phyloP scores from a whole-genome alignment of 2,113 vertebrate genomes.

The Triplophysa siluroides region DNA sequence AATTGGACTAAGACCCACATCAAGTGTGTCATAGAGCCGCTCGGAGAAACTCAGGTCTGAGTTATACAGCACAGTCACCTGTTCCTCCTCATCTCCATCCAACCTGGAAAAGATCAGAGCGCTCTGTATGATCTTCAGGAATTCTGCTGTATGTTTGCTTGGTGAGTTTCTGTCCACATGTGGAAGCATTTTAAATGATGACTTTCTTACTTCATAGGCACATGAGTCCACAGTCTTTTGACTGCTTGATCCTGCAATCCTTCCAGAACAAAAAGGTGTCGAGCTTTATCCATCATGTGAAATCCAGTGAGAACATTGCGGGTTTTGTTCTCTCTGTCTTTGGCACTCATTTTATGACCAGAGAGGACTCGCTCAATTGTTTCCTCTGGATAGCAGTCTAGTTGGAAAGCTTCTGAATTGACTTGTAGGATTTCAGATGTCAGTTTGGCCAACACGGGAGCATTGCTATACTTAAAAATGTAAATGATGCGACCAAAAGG shows the following conservation, averaged over 20 bases:
- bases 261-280: slow-evolving; percentile 82
- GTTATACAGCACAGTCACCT: slow-evolving; percentile 75
- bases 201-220: slow-evolving; percentile 64
- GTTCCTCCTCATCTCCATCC: slow-evolving; percentile 48
- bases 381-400: slow-evolving; percentile 56
- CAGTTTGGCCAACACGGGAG: slow-evolving; percentile 62
- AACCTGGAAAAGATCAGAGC: slow-evolving; percentile 67
- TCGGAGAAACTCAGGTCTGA: slow-evolving; percentile 74
- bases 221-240: slow-evolving; percentile 73
- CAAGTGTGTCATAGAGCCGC: slow-evolving; percentile 77
- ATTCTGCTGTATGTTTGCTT: not conserved
- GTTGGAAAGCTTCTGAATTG: slow-evolving; percentile 72
- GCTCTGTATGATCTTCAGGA: not conserved
- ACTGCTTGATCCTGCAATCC: slow-evolving; percentile 79
- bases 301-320: slow-evolving; percentile 83
- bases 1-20: slow-evolving; percentile 69
- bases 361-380: slow-evolving; percentile 61
- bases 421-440: slow-evolving; percentile 71
- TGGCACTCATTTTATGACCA: slow-evolving; percentile 60
- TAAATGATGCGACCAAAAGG: slow-evolving; percentile 78
- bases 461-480: slow-evolving; percentile 66
- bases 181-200: slow-evolving; percentile 19
- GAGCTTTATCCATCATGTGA: slow-evolving; percentile 76
- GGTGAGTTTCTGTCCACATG: not conserved
- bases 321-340: slow-evolving; percentile 55